These are phyloP conservation scores for Rhincodon typus DNA, from an alignment of 2,797 vertebrate species.

Conservation along the genomic window DNA sequence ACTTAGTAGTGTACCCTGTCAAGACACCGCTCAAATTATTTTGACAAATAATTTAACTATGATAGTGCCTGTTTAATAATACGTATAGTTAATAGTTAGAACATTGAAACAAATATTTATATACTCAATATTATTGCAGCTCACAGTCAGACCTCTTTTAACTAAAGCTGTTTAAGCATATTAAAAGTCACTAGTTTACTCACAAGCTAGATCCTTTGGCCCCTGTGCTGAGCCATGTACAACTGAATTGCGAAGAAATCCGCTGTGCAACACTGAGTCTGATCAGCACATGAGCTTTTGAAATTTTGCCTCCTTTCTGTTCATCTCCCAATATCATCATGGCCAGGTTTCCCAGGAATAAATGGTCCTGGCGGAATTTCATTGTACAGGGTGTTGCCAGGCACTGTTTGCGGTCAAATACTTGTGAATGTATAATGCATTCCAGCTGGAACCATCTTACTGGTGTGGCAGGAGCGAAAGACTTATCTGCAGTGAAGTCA, in stretches of 20 bases:
- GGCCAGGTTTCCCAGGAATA: conserved; percentile 26
- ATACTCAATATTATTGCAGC: neutral
- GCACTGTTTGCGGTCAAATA: conserved; percentile 27
- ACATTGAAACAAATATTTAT: neutral
- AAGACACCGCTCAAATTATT: neutral
- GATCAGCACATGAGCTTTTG: conserved; percentile 10
- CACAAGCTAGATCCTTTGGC: neutral
- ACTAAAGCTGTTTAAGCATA: neutral
- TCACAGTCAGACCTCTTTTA: neutral
- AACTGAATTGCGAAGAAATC: neutral
- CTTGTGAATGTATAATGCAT: conserved; percentile 1
- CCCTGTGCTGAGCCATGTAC: neutral
- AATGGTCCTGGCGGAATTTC: conserved; percentile 12
- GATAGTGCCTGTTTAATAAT: neutral
- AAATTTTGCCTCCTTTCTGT: conserved; percentile 1
- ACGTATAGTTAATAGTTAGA: neutral
- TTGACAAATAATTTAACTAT: neutral
- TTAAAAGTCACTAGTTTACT: neutral
- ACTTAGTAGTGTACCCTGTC: neutral
- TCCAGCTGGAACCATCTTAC: conserved; percentile 20
- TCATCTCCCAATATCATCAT: neutral
- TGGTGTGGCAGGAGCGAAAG: neutral
- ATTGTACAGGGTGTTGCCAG: neutral
- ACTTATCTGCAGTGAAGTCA: neutral
- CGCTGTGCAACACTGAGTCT: neutral